Percentiles rank a stretch among this genome's conserved stretches.
These are phyloP conservation scores for Pseudorhiza aurosa DNA, from an alignment of 30 jellyfish, hydroid and myxozoan species.

Conservation along the genomic window DNA sequence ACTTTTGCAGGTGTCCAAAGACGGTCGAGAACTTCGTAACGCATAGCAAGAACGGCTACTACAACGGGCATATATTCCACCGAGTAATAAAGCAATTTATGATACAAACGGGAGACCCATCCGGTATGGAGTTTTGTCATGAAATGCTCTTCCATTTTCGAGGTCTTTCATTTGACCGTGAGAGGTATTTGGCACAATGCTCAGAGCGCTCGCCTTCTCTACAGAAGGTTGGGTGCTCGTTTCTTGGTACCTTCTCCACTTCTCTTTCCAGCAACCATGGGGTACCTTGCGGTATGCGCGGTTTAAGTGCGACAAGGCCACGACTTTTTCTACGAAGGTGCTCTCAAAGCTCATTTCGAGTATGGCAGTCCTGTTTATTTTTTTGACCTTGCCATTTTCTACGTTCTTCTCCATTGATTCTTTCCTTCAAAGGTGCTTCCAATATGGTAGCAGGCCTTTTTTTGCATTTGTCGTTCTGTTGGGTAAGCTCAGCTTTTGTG, in stretches of 20 bases:
- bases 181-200: too few species aligned
- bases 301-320: too few species aligned
- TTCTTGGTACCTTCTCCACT: too few species aligned
- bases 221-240: too few species aligned
- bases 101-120: conserved; percentile 99
- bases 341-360: neutral
- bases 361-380: neutral
- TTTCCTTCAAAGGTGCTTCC: too few species aligned
- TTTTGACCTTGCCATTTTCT: neutral
- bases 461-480: too few species aligned
- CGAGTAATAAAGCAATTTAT: conserved; percentile 93
- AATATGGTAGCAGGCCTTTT: neutral
- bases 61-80: conserved; percentile 91
- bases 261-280: too few species aligned
- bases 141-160: neutral
- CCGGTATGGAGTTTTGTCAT: conserved; percentile 40
- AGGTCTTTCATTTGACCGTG: too few species aligned
- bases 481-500: too few species aligned
- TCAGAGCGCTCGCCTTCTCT: too few species aligned
- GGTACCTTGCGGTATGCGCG: too few species aligned
- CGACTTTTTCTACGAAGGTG: too few species aligned
- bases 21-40: conserved; percentile 98
- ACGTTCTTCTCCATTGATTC: neutral
- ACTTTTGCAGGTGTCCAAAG: conserved; percentile 89
- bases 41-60: conserved; percentile 93